A percentile compares a stretch with the other conserved stretches of the same genome.
Evolutionary conservation across 35 echinoderm and acorn worm species (phyloP).

Genomic region (Eucidaris tribuloides): DNA sequence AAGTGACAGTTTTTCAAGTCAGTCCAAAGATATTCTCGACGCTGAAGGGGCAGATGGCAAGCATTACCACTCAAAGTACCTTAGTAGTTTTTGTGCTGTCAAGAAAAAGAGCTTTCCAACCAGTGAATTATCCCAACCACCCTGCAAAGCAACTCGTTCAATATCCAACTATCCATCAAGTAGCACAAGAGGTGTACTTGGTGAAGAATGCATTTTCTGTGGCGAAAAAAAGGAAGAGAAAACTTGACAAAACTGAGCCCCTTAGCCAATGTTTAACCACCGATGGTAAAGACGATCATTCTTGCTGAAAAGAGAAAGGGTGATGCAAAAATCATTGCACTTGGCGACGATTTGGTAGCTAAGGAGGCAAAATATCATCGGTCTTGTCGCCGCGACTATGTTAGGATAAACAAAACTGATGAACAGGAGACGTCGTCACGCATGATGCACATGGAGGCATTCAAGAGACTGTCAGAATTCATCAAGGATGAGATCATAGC

Average conservation of each 20-base stretch:
- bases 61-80: constrained; percentile 32
- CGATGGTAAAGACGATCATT: constrained; percentile 37
- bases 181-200: constrained; percentile 36
- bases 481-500: constrained; percentile 22
- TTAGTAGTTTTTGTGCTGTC: constrained; percentile 20
- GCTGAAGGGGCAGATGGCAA: constrained; percentile 27
- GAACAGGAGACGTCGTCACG: constrained; percentile 13
- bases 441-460: constrained; percentile 6
- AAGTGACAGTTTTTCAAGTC: constrained; percentile 5
- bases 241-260: constrained; percentile 17
- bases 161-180: constrained; percentile 14
- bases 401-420: constrained; percentile 11
- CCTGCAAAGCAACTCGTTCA: constrained; percentile 35
- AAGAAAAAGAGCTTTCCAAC: constrained; percentile 4
- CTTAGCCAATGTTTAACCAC: constrained; percentile 48
- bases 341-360: constrained; percentile 61
- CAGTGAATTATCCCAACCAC: neutral
- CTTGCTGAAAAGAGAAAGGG: constrained; percentile 33
- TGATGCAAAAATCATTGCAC: constrained; percentile 21
- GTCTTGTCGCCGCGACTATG: constrained; percentile 30
- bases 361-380: constrained; percentile 71
- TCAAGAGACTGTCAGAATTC: constrained; percentile 6
- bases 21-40: neutral
- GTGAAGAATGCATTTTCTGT: constrained; percentile 39
- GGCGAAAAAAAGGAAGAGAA: constrained; percentile 36